Evolutionary conservation across 2,888 invertebrate species (phyloP).

Genomic region (Cataglyphis cursor): DNA sequence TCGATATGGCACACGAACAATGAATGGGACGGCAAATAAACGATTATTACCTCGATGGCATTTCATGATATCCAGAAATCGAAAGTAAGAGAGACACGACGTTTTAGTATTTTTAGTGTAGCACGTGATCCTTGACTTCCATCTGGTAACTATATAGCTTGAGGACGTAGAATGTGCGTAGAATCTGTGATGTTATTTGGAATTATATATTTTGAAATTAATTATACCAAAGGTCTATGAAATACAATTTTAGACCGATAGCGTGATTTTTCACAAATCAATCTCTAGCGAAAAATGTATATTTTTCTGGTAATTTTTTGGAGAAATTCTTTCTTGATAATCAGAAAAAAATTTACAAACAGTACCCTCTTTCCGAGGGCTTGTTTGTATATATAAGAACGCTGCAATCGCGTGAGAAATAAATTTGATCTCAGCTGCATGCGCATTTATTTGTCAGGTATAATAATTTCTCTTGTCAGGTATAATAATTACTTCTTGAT

Average conservation of each 20-base stretch:
- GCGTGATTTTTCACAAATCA: neutral
- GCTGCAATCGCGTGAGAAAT: neutral
- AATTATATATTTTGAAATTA: neutral
- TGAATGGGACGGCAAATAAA: constrained; percentile 1
- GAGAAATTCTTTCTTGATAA: neutral
- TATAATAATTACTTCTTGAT: neutral
- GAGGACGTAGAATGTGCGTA: neutral
- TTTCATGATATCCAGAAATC: constrained; percentile 14
- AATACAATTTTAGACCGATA: neutral
- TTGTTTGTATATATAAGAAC: neutral
- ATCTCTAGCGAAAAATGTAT: neutral
- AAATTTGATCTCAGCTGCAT: neutral
- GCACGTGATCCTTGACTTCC: neutral
- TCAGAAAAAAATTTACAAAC: neutral
- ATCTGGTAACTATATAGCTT: neutral
- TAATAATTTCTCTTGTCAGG: no score
- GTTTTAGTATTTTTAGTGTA: constrained; percentile 21
- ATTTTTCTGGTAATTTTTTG: neutral
- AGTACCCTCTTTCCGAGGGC: neutral
- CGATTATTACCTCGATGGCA: neutral
- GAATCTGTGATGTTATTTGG: neutral
- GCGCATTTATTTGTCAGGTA: neutral
- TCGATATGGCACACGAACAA: neutral
- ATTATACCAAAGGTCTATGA: neutral
- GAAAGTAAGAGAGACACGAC: neutral